Evolutionary conservation across 1,140 invertebrate genomes (phyloP).

Genomic region (Anthonomus grandis): DNA sequence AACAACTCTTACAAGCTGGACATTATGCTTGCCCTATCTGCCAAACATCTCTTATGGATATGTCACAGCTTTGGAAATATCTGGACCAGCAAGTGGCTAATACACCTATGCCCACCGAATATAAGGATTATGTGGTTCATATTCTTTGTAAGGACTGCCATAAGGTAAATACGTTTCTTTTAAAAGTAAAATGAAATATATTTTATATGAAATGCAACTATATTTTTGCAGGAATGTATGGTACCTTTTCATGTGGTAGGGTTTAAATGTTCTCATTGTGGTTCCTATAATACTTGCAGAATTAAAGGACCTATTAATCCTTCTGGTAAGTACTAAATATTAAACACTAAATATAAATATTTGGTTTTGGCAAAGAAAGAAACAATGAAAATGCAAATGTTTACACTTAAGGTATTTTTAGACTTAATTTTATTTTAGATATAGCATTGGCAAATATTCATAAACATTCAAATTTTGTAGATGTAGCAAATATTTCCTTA

Average conservation of each 20-base stretch:
- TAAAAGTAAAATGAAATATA: neutral
- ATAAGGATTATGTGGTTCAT: constrained; percentile 70
- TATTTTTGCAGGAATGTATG: constrained; percentile 62
- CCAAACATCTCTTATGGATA: constrained; percentile 79
- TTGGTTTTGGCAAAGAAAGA: too few species aligned
- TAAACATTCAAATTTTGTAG: too few species aligned
- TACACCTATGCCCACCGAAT: constrained; percentile 79
- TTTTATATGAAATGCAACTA: constrained; percentile 9
- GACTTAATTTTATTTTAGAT: constrained; percentile 1
- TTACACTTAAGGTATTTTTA: neutral
- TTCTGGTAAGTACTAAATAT: constrained; percentile 15
- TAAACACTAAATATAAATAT: too few species aligned
- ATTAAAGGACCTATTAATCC: constrained; percentile 54
- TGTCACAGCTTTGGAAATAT: constrained; percentile 77
- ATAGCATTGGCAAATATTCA: too few species aligned
- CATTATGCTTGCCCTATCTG: constrained; percentile 86
- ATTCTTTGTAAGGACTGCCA: constrained; percentile 88
- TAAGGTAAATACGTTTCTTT: constrained; percentile 56
- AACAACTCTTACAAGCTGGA: constrained; percentile 70
- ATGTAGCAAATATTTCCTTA: too few species aligned
- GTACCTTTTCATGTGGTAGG: constrained; percentile 83
- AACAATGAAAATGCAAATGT: too few species aligned
- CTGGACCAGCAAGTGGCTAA: constrained; percentile 74
- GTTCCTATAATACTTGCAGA: constrained; percentile 82
- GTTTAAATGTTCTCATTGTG: constrained; percentile 77